Conservation (phyloP, 2,113 vertebrate genomes). For the Vanacampus margaritifer region DNA sequence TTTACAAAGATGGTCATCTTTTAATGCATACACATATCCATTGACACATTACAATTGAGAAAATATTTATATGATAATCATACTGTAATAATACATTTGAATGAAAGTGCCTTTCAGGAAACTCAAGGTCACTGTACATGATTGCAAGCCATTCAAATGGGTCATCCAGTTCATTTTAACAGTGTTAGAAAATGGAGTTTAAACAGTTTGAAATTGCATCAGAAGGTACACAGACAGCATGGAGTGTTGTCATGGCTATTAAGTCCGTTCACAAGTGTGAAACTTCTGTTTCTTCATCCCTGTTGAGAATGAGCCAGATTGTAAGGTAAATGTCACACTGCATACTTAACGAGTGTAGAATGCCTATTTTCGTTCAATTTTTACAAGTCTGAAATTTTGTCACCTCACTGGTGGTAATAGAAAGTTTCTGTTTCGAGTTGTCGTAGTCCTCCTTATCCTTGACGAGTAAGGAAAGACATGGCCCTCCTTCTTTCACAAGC, state of each 20-base stretch:
- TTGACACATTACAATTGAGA: not conserved
- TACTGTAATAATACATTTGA: no score
- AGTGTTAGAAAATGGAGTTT: not conserved
- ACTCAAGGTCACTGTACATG: no score
- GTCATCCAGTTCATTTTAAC: not conserved
- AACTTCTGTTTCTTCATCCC: not conserved
- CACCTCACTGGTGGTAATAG: conserved; percentile 38
- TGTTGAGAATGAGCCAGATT: not conserved
- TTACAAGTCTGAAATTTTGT: not conserved
- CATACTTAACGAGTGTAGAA: not conserved
- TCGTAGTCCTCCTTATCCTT: conserved; percentile 37
- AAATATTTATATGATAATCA: not conserved
- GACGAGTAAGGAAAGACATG: conserved; percentile 53
- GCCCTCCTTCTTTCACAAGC: conserved; percentile 58
- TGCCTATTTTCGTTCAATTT: not conserved
- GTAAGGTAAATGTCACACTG: not conserved
- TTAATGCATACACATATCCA: no score
- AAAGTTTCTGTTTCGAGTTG: conserved; percentile 26
- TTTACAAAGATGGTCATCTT: no score
- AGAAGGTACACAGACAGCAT: not conserved
- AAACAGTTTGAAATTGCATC: not conserved
- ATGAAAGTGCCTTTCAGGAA: no score
- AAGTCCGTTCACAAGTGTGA: not conserved
- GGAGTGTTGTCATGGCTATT: not conserved
- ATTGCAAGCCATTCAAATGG: not conserved